Evolutionary conservation across 1,140 invertebrate species (phyloP), one percentile per base, ranked within the genome.

Genomic region (Diuraphis noxia): DNA sequence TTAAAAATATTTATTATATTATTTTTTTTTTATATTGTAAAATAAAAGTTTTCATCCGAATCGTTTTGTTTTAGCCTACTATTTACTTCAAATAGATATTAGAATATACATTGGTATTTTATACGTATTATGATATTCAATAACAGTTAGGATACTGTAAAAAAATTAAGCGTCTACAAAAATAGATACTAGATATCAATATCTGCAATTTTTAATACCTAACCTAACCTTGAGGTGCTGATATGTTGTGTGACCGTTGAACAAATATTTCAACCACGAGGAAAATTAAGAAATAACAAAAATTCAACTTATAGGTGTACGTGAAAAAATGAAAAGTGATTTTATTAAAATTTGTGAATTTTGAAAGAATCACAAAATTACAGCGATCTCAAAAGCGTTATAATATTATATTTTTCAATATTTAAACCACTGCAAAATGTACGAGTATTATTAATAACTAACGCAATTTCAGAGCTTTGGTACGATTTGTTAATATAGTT

Each of bases 21-120:
- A 49, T 49, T 21, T 25, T 52, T 38, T 52, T 86, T 36, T 52
- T 52, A 52, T 21, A 34, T 43, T 86, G 43, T 86, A 52, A 86
- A 86, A 86, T 86, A 86, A 86, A 86, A 9, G 36, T 86, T 52
- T 52, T 30, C 85, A 86, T 43, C 21, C 13, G 85, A 84, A 84
- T 13, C 10, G 23, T 84, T 43, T 84, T 46, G 41, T 43, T 46
- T 84, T 40, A n/a, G n/a, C 21, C 9, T 81, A 30, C 9, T 40
- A 40, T 81, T n/a, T 72, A n/a, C 13, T 72, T 72, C 1, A 72
- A 63, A 63, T 63, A 63, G 10, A 4, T 13, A 63, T n/a, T 63
- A 9, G 25, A 56, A 49, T 3, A 21, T 72, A n/a, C 4, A 72
- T 79, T 38, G 77, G 34, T 79, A 1, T 72, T 72, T n/a, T n/a